phyloP scores from a whole-genome alignment of 2,888 invertebrate genomes.

The Meteorus cinctellus region DNA sequence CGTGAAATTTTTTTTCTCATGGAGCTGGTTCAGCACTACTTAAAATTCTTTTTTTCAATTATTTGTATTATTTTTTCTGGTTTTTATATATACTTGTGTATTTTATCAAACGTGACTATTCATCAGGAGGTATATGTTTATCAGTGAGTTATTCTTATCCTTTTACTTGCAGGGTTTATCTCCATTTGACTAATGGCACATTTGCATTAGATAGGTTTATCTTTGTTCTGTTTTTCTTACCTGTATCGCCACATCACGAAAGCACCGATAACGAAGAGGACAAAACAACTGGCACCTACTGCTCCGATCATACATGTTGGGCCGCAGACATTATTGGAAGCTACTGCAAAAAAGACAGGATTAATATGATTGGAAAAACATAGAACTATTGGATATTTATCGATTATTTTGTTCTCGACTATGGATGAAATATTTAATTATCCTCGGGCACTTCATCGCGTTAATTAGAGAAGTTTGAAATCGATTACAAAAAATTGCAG shows the following conservation, averaged over 20 bases:
- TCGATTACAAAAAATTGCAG: no score
- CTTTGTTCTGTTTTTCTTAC: conserved; percentile 51
- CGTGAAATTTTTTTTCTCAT: conserved; percentile 28
- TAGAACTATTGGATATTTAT: no score
- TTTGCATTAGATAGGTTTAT: conserved; percentile 4
- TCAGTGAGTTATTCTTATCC: background rate
- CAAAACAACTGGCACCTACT: conserved; percentile 71
- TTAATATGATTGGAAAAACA: background rate
- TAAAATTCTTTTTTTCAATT: conserved; percentile 57
- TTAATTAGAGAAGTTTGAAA: no score
- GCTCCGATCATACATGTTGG: conserved; percentile 74
- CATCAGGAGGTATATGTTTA: conserved; percentile 1
- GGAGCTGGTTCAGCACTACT: background rate
- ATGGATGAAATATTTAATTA: no score
- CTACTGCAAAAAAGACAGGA: conserved; percentile 52
- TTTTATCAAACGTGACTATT: conserved; percentile 40
- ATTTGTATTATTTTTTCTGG: background rate
- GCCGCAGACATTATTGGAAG: conserved; percentile 69
- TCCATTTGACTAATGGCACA: background rate
- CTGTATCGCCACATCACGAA: conserved; percentile 66
- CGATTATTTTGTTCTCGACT: no score
- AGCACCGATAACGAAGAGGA: conserved; percentile 64
- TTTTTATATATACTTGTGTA: conserved; percentile 40
- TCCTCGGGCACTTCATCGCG: no score
- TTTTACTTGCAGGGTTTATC: background rate